These are phyloP conservation scores for Morinoia aosen DNA, from an alignment of 2,888 invertebrate species.

Conservation along the genomic window DNA sequence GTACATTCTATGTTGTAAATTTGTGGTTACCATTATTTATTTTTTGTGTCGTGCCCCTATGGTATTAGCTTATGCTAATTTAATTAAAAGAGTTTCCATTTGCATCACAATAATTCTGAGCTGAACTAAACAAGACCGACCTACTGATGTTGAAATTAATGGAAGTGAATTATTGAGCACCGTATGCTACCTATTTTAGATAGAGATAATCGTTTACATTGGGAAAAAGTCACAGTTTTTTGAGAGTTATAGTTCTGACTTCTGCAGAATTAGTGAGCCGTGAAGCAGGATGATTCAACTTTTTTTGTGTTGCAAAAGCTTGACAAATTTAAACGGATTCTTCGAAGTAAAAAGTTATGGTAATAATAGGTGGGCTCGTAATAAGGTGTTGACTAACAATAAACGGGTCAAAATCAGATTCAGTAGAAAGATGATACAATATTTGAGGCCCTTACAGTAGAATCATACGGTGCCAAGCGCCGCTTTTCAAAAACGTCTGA, in stretches of 20 bases:
- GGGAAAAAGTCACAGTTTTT: not conserved
- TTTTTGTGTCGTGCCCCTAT: not conserved
- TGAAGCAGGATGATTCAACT: not conserved
- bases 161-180: not conserved
- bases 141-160: not conserved
- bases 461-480: no score
- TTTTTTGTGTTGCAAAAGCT: not conserved
- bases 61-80: constrained; percentile 7
- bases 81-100: not conserved
- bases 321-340: not conserved
- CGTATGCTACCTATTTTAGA: not conserved
- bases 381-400: not conserved
- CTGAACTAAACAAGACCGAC: not conserved
- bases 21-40: constrained; percentile 3
- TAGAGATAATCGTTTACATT: not conserved
- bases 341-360: not conserved
- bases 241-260: not conserved
- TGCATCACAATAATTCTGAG: not conserved
- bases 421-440: not conserved
- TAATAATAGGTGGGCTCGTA: not conserved
- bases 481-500: no score
- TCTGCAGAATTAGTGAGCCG: not conserved
- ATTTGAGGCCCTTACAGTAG: not conserved
- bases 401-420: not conserved
- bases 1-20: not conserved